Percentiles rank a stretch among this genome's conserved stretches.
Evolutionary conservation across 2,113 vertebrate species (phyloP).

Genomic region (Pseudorhombus dupliciocellatus): DNA sequence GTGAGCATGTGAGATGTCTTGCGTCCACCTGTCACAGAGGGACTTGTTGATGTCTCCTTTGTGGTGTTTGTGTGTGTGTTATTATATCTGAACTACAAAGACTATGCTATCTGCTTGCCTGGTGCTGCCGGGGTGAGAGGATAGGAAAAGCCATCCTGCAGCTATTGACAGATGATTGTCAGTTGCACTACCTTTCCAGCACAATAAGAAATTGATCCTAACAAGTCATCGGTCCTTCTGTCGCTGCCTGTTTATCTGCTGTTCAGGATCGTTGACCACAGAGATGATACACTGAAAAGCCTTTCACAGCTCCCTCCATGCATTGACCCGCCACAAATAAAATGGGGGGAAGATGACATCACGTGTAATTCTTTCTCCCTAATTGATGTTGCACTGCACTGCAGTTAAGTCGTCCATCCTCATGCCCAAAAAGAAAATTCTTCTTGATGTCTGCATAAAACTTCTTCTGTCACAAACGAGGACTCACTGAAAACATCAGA

Average conservation of each 20-base stretch:
- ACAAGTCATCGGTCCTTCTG: constrained; percentile 37
- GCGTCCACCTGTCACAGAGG: not conserved
- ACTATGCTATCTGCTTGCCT: not conserved
- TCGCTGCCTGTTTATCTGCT: constrained; percentile 22
- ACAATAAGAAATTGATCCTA: constrained; percentile 58
- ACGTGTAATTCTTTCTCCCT: not conserved
- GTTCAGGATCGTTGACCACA: constrained; percentile 43
- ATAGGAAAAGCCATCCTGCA: constrained; percentile 37
- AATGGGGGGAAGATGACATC: not conserved
- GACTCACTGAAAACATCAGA: too few relatives aligned
- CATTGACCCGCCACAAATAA: not conserved
- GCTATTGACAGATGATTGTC: constrained; percentile 50
- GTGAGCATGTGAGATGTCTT: not conserved
- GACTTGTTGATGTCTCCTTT: constrained; percentile 2
- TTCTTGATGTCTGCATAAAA: too few relatives aligned
- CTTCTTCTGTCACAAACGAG: too few relatives aligned
- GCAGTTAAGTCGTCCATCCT: too few relatives aligned
- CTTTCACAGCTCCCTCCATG: not conserved
- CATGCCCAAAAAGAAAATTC: too few relatives aligned
- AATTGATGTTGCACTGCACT: too few relatives aligned
- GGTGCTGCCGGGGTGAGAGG: not conserved
- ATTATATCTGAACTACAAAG: constrained; percentile 32
- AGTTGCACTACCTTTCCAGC: constrained; percentile 19
- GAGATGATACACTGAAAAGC: constrained; percentile 12
- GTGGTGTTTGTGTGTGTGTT: constrained; percentile 13